These are phyloP conservation scores for Eumerus sabulonum DNA, from an alignment of 2,888 invertebrate genomes.

Conservation along the genomic window DNA sequence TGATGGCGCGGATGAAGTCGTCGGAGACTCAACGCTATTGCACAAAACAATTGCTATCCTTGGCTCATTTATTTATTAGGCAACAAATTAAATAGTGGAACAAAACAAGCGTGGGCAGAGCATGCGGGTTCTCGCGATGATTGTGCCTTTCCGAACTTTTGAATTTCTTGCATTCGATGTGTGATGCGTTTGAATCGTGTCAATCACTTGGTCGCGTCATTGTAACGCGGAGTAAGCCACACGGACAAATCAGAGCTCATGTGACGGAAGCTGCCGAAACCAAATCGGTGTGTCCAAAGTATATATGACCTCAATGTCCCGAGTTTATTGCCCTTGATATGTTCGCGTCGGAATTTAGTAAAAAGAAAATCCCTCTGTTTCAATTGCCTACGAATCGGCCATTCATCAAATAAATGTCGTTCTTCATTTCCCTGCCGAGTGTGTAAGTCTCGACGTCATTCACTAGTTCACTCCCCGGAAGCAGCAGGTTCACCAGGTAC, in stretches of 20 bases:
- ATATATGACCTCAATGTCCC: not conserved
- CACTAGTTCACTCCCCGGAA: conserved; percentile 7
- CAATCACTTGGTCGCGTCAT: not conserved
- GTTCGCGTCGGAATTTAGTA: conserved; percentile 15
- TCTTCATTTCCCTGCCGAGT: conserved; percentile 25
- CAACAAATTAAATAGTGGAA: not conserved
- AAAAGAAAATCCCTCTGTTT: conserved; percentile 26
- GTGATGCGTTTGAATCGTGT: not conserved
- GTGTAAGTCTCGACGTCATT: conserved; percentile 19
- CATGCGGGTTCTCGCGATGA: too few relatives aligned
- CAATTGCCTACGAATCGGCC: conserved; percentile 22
- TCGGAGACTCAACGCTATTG: not conserved
- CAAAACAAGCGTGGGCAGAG: not conserved
- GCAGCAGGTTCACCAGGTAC: too few relatives aligned
- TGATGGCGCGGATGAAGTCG: not conserved
- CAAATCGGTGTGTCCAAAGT: not conserved
- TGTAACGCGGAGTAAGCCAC: not conserved
- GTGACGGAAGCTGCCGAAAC: not conserved
- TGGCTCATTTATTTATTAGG: not conserved
- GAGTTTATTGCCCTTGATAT: conserved; percentile 15
- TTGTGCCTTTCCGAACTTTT: not conserved
- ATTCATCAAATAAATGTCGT: conserved; percentile 14
- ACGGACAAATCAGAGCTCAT: not conserved
- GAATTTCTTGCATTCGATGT: not conserved
- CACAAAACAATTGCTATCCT: not conserved